Base-by-base conservation (phyloP, 2,888 invertebrate species). In the Napeogenes inachia region DNA sequence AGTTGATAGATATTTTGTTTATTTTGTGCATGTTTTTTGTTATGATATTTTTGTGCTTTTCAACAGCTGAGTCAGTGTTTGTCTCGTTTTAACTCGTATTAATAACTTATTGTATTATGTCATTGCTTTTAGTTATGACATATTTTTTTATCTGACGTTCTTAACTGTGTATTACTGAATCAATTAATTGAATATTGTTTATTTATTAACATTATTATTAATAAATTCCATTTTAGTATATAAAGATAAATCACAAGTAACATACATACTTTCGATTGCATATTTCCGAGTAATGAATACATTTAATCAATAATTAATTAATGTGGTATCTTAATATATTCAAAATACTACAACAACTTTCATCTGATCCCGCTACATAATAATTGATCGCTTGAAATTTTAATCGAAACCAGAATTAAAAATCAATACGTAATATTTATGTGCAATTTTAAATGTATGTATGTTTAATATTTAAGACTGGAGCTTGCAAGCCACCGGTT, bases 401-500 rank as follows among this genome's bases (percentile, higher is more conserved):
- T 79, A 75, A 82, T 79, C 73, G 50, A 75, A 78, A 67, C 60
- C 69, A 62, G 74, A 64, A 76, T 73, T 79, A 77, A 79, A 80
- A 62, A 64, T 78, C 78, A 72, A 74, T 78, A 76, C 75, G 70
- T 72, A 79, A 82, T 81, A 82, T 85, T 81, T 79, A 84, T 84
- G 78, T 72, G 71, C 73, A 70, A 73, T 84, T 81, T 79, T 74
- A 69, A 70, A 79, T 79, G 80, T 70, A 75, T 75, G 76, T 74
- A 30, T 73, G 71, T 75, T 75, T 79, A 75, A 82, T 84, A 82
- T 21, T 21, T 81, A 81, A 82, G 57, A 33, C 58, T 54, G 56
- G 45, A 21, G 13, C 53, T 71, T 72, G 78, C 82, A 80, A 81
- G 80, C 88, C 87, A 89, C 87, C 87, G 82, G 80, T 84, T 80